phyloP scores from a whole-genome alignment of 2,113 vertebrate genomes.

The Willisornis vidua region DNA sequence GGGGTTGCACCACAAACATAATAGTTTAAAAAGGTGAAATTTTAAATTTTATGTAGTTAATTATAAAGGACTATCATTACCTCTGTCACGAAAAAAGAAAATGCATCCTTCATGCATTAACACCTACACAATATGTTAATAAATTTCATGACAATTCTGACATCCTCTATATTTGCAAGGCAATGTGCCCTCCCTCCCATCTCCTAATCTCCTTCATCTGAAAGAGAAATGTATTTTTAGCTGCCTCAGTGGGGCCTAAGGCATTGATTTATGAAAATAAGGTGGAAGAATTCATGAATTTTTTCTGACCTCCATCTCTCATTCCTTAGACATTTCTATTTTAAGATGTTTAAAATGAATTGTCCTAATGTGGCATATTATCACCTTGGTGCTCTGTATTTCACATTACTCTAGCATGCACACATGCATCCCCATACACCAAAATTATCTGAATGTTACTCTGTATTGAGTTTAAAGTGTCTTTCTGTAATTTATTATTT shows the following conservation, averaged over 20 bases:
- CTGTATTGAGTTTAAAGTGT: not conserved
- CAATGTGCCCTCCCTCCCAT: constrained; percentile 63
- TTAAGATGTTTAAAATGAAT: constrained; percentile 77
- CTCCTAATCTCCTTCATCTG: constrained; percentile 77
- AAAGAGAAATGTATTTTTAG: constrained; percentile 81
- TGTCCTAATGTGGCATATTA: constrained; percentile 73
- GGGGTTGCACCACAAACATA: not conserved
- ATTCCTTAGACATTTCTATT: constrained; percentile 76
- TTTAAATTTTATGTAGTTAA: not conserved
- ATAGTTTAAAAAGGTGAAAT: constrained; percentile 24
- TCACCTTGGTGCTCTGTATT: constrained; percentile 69
- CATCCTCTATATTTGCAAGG: constrained; percentile 45
- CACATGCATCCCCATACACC: not conserved
- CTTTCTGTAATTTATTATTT: constrained; percentile 30
- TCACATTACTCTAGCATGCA: constrained; percentile 15
- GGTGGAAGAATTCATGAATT: constrained; percentile 77
- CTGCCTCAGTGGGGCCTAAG: constrained; percentile 66
- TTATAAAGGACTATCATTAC: constrained; percentile 50
- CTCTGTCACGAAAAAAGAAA: constrained; percentile 33
- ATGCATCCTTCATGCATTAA: not conserved
- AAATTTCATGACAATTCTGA: constrained; percentile 53
- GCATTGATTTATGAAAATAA: constrained; percentile 82
- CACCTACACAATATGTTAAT: not conserved
- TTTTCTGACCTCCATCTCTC: constrained; percentile 77
- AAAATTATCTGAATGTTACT: constrained; percentile 33